These are phyloP conservation scores for Notamacropus eugenii DNA, from an alignment of 2,797 vertebrate species.

Conservation along the genomic window DNA sequence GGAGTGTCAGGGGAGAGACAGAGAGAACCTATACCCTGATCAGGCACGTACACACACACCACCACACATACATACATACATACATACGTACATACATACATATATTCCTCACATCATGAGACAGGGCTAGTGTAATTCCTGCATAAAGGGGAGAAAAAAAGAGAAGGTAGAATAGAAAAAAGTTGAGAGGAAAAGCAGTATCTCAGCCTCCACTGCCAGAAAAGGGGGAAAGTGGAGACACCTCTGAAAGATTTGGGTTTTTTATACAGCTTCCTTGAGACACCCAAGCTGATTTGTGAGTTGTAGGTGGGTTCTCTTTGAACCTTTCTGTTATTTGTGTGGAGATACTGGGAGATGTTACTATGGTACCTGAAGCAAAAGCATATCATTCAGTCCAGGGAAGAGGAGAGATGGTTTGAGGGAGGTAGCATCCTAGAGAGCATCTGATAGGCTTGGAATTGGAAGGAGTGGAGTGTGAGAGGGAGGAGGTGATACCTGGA, in stretches of 20 bases:
- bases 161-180: not conserved
- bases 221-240: not conserved
- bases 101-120: not conserved
- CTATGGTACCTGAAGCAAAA: not conserved
- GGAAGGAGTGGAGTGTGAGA: not conserved
- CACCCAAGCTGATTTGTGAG: not conserved
- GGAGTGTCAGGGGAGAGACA: not conserved
- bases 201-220: not conserved
- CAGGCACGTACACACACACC: not conserved
- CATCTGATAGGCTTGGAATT: not conserved
- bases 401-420: not conserved
- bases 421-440: not conserved
- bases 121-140: not conserved
- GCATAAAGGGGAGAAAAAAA: not conserved
- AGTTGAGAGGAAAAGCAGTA: not conserved
- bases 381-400: not conserved
- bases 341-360: not conserved
- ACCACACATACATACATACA: not conserved
- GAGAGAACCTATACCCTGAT: not conserved
- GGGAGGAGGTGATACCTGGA: conserved; percentile 85
- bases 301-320: not conserved
- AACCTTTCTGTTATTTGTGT: not conserved
- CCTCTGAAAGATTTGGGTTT: not conserved
- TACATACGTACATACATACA: not conserved
- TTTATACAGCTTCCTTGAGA: not conserved